Evolutionary conservation across 2,888 invertebrate genomes (phyloP).

Genomic region (Sicus ferrugineus): DNA sequence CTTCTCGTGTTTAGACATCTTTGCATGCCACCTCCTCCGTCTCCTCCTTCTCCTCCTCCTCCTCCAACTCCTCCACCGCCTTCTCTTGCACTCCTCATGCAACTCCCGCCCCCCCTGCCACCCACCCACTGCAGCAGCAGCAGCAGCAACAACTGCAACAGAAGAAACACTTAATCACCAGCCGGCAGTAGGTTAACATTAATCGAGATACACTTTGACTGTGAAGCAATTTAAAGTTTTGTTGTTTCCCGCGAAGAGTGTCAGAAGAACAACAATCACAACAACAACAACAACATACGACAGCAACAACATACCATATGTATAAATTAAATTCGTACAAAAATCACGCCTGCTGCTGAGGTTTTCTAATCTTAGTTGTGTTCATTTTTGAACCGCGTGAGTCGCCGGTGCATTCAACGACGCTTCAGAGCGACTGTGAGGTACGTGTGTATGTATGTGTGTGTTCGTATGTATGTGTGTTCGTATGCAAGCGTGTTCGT

Average conservation of each 20-base stretch:
- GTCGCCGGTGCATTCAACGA: background rate
- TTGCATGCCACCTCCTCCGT: background rate
- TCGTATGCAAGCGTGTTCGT: too few relatives aligned
- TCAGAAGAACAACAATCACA: slow-evolving; percentile 9
- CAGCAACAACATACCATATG: background rate
- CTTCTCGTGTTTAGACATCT: too few relatives aligned
- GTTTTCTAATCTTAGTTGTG: background rate
- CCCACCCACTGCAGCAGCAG: background rate
- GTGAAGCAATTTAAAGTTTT: slow-evolving; percentile 26
- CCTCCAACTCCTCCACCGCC: background rate
- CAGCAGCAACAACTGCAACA: slow-evolving; percentile 13
- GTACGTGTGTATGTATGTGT: too few relatives aligned
- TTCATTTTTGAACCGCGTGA: background rate
- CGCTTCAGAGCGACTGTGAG: too few relatives aligned
- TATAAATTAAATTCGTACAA: slow-evolving; percentile 3
- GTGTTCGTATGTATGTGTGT: too few relatives aligned
- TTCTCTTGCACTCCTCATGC: background rate
- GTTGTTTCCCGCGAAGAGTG: slow-evolving; percentile 21
- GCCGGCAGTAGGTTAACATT: slow-evolving; percentile 27
- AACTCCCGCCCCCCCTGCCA: background rate
- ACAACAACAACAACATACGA: background rate
- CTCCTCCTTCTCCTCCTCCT: background rate
- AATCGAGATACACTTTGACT: slow-evolving; percentile 33
- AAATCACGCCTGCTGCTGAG: background rate
- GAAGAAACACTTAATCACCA: slow-evolving; percentile 3